A percentile compares a stretch with the other conserved stretches of the same genome.
Conservation (phyloP, 2,797 vertebrate species). For the Scomberomorus guttatus region DNA sequence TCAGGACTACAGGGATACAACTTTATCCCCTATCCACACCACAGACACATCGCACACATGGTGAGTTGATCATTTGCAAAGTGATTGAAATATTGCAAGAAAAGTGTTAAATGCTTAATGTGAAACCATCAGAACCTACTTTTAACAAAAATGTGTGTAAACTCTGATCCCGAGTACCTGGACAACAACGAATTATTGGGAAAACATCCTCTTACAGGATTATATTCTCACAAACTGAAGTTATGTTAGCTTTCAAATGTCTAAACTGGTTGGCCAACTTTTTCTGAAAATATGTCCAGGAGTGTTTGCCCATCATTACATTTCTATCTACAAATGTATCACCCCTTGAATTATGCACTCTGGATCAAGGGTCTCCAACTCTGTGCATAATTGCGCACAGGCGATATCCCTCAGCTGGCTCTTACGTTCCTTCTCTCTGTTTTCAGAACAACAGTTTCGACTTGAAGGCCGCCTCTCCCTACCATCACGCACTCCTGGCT, state of each 20-base stretch:
- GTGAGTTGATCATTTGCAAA: constrained; percentile 69
- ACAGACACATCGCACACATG: constrained; percentile 84
- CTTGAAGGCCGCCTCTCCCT: constrained; percentile 82
- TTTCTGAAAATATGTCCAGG: neutral
- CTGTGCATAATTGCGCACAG: constrained; percentile 53
- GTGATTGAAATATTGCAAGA: too few relatives aligned
- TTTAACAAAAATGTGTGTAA: neutral
- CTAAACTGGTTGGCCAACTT: neutral
- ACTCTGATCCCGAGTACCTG: neutral
- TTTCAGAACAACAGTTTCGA: constrained; percentile 83
- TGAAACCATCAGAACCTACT: neutral
- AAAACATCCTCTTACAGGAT: neutral
- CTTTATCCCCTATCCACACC: constrained; percentile 85
- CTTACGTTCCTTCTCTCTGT: neutral
- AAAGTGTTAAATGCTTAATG: neutral
- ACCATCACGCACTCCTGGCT: constrained; percentile 82
- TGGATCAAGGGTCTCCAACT: neutral
- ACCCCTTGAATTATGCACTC: neutral
- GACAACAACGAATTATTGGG: neutral
- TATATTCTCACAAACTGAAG: neutral
- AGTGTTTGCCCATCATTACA: neutral
- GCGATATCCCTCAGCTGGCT: neutral
- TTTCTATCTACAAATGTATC: neutral
- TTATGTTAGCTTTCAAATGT: neutral
- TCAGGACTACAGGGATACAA: constrained; percentile 87